Percentiles rank a stretch among this genome's conserved stretches.
Evolutionary conservation across 2,797 vertebrate species (phyloP).

Genomic region (Coluber constrictor): DNA sequence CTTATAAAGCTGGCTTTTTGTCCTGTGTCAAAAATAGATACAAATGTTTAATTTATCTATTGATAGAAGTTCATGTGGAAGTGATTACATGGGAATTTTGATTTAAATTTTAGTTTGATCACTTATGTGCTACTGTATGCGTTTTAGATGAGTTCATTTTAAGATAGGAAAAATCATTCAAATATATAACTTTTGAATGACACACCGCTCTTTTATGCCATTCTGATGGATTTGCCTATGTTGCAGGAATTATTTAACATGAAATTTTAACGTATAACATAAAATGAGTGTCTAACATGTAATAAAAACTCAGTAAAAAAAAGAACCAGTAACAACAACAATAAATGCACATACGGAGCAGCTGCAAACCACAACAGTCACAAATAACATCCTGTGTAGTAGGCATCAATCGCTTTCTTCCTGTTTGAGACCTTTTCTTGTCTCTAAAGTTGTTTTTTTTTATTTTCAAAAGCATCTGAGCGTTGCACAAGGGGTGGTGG

Average conservation of each 20-base stretch:
- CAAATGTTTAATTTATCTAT: conserved; percentile 16
- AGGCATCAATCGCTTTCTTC: not conserved
- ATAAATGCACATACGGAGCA: not conserved
- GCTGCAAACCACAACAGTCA: not conserved
- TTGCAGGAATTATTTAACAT: conserved; percentile 23
- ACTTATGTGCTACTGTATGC: not conserved
- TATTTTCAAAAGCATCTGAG: not conserved
- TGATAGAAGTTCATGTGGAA: not conserved
- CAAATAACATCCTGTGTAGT: not conserved
- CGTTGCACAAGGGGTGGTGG: too few relatives aligned
- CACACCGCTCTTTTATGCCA: conserved; percentile 16
- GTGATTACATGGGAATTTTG: not conserved
- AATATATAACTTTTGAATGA: conserved; percentile 26
- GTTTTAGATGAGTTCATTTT: conserved; percentile 3
- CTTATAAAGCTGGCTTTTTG: not conserved
- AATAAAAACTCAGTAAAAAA: not conserved
- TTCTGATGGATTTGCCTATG: conserved; percentile 21
- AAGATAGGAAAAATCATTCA: conserved; percentile 8
- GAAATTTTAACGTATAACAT: not conserved
- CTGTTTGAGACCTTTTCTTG: not conserved
- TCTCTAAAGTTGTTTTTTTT: not conserved
- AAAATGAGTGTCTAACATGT: not conserved
- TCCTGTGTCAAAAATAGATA: not conserved
- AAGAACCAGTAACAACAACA: not conserved
- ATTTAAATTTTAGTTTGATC: not conserved